Evolutionary conservation across 2,113 vertebrate genomes (phyloP), one percentile per base, ranked within the genome.

Genomic region (Saimiri boliviensis): DNA sequence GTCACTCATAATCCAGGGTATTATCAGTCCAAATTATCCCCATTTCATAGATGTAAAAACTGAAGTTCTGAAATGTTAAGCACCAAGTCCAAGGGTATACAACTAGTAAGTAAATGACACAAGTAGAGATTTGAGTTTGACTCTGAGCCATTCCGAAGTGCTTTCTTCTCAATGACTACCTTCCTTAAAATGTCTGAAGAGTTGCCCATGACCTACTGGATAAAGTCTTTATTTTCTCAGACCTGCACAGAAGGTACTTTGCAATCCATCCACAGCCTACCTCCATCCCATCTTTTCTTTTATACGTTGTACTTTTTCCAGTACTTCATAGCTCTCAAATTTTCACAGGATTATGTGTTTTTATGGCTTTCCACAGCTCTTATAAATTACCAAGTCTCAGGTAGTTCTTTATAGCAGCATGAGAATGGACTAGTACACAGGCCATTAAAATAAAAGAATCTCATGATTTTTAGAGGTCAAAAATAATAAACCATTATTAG

Each of bases 401-500:
- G 60, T 63, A 63, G 27, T 63, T 63, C 12, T 30, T 63, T 30
- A 32, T 32, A 63, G 27, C 60, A 63, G 60, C 27, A 32, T 63
- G 60, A 63, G 60, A 63, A 63, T 63, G 12, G 60, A 63, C 60
- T 32, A 63, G 32, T 14, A 63, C 60, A 63, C 9, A 68, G 20
- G n/a, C 27, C 74, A 68, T 92, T 86, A 70, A 85, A 87, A 92
- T 85, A 74, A 87, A 87, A 92, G 30, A 87, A 87, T 70, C 37
- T 94, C 30, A 71, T n/a, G 37, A 60, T 73, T 32, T 87, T 93
- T 49, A 58, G 32, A 90, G 82, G 9, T 27, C 19, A 14, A 91
- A 56, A 80, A 79, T 16, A 86, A 19, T 35, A 91, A 84, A 56
- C 5, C 37, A 56, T 80, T 66, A 82, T 45, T 47, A 58, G 95